Conservation (phyloP, 1,140 invertebrate genomes). For the Drosophila busckii region DNA sequence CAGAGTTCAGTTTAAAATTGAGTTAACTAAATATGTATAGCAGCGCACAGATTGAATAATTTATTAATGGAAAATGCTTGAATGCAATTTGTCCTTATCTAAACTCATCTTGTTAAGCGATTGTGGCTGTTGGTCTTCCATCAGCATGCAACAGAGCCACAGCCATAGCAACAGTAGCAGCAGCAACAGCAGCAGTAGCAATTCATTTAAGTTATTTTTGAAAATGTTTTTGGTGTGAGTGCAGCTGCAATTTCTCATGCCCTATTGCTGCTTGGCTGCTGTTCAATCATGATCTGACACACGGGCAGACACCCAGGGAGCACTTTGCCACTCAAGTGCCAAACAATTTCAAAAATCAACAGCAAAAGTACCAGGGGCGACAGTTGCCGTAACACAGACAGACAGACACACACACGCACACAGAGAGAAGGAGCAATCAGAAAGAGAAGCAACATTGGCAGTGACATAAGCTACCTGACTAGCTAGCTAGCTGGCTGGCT, state of each 20-base stretch:
- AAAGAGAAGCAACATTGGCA: slow-evolving; percentile 42
- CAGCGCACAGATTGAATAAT: too few relatives aligned
- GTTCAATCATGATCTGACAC: slow-evolving; percentile 38
- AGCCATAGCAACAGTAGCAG: slow-evolving; percentile 6
- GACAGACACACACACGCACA: background rate
- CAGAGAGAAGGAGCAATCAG: slow-evolving; percentile 7
- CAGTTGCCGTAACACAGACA: background rate
- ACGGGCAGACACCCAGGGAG: slow-evolving; percentile 42
- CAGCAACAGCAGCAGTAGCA: too few relatives aligned
- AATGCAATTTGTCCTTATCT: too few relatives aligned
- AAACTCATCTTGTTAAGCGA: too few relatives aligned
- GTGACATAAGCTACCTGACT: slow-evolving; percentile 17
- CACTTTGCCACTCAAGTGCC: slow-evolving; percentile 69
- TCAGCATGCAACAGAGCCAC: too few relatives aligned
- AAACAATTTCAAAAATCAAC: slow-evolving; percentile 76
- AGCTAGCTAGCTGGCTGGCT: slow-evolving; percentile 26
- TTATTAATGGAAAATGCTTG: too few relatives aligned
- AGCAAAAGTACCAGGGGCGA: slow-evolving; percentile 25
- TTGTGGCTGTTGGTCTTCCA: too few relatives aligned
- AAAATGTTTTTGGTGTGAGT: too few relatives aligned
- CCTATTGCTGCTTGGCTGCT: slow-evolving; percentile 14
- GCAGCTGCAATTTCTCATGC: slow-evolving; percentile 38
- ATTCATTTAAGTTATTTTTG: too few relatives aligned
- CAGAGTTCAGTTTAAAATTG: too few relatives aligned
- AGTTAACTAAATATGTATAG: too few relatives aligned